Conservation (phyloP, 2,113 vertebrate species). For the Pteropus alecto region DNA sequence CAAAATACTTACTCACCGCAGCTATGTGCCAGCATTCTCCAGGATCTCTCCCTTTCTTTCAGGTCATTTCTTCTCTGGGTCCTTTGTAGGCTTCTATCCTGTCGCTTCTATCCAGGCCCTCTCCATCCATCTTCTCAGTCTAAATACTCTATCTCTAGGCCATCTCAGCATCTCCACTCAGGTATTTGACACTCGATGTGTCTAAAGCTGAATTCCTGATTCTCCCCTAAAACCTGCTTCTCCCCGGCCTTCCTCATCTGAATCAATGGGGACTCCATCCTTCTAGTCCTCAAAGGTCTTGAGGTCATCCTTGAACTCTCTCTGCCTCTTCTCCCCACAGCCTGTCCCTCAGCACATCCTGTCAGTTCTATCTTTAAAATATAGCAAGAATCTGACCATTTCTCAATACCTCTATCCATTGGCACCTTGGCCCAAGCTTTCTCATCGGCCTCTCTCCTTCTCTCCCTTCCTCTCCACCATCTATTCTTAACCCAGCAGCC, state of each 20-base stretch:
- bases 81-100: not conserved
- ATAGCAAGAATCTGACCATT: not conserved
- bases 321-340: not conserved
- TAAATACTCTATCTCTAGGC: not conserved
- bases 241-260: not conserved
- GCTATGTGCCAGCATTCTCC: not conserved
- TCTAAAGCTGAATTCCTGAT: not conserved
- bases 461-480: not conserved
- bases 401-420: not conserved
- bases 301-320: not conserved
- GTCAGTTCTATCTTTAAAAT: not conserved
- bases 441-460: not conserved
- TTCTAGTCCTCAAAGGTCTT: not conserved
- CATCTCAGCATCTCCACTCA: not conserved
- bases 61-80: not conserved
- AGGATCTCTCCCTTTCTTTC: not conserved
- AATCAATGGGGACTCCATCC: not conserved
- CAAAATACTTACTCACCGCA: not conserved
- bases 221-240: not conserved
- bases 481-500: not conserved
- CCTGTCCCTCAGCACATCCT: not conserved
- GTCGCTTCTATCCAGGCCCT: not conserved
- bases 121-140: too few relatives aligned
- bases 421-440: not conserved
- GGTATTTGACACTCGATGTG: rapidly evolving